Percentiles rank a stretch among this genome's conserved stretches.
Conservation (phyloP, 1,140 invertebrate genomes). For the Drosophila serrata region DNA sequence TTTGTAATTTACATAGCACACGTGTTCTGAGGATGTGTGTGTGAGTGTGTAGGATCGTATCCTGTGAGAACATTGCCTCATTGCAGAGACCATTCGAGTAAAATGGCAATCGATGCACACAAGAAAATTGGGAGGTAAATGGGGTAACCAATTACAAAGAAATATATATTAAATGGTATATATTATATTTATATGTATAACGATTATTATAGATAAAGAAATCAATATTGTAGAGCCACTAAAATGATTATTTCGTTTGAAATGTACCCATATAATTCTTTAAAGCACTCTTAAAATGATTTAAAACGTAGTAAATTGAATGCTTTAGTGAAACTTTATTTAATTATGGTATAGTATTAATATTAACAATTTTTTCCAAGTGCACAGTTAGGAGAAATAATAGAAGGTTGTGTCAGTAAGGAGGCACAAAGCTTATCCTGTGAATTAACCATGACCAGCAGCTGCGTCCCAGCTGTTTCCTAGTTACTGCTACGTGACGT, state of each 20-base stretch:
- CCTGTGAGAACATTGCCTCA: constrained; percentile 61
- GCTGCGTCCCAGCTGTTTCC: constrained; percentile 23
- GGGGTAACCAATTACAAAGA: background rate
- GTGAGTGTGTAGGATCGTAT: constrained; percentile 10
- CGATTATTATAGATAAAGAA: background rate
- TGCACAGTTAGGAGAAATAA: background rate
- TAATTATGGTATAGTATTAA: background rate
- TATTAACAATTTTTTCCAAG: too few species aligned
- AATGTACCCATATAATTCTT: background rate
- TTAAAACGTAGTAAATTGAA: background rate
- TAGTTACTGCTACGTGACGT: constrained; percentile 20
- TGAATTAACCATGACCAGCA: constrained; percentile 68
- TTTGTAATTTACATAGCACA: constrained; percentile 78
- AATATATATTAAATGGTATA: background rate
- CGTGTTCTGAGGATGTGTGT: constrained; percentile 48
- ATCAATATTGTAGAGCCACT: background rate
- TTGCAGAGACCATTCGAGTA: constrained; percentile 58
- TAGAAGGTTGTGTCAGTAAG: background rate
- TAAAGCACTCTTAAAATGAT: background rate
- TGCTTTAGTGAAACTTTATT: background rate
- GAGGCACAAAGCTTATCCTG: constrained; percentile 21
- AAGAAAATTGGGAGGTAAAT: background rate
- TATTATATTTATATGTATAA: background rate
- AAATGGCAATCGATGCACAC: constrained; percentile 71
- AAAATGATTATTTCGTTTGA: too few species aligned